These are phyloP conservation scores for Poeciliopsis turneri DNA, from an alignment of 2,797 vertebrate genomes.

Conservation along the genomic window DNA sequence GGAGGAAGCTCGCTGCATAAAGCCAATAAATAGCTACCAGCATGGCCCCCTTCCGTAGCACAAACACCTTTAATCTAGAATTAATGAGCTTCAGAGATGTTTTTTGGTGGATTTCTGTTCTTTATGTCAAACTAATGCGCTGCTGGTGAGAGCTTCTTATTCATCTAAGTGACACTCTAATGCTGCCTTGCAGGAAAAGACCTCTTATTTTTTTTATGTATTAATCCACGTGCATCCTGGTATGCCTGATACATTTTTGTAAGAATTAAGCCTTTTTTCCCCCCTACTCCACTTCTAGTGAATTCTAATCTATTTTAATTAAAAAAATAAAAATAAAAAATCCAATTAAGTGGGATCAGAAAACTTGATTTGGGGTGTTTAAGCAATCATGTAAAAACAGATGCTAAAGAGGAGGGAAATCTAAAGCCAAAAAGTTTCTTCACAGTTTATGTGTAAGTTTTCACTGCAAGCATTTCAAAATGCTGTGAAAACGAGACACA, in stretches of 20 bases:
- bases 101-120: conserved; percentile 1
- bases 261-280: not conserved
- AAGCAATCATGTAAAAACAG: not conserved
- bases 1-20: not conserved
- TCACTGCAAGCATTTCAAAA: not conserved
- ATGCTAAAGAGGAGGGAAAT: not conserved
- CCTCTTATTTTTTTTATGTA: not conserved
- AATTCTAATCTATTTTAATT: conserved; percentile 5
- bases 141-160: not conserved
- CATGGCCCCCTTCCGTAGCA: not conserved
- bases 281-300: not conserved
- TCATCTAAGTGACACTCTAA: not conserved
- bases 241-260: not conserved
- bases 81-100: conserved; percentile 16
- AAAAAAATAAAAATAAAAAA: not conserved
- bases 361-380: not conserved
- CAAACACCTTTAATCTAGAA: conserved; percentile 10
- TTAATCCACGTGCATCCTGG: not conserved
- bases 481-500: not conserved
- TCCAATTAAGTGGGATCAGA: not conserved
- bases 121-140: conserved; percentile 8
- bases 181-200: not conserved
- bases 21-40: conserved; percentile 5
- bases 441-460: not conserved
- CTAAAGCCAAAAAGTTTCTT: not conserved